Conservation (phyloP, 2,113 vertebrate genomes). For the Acanthisitta chloris region DNA sequence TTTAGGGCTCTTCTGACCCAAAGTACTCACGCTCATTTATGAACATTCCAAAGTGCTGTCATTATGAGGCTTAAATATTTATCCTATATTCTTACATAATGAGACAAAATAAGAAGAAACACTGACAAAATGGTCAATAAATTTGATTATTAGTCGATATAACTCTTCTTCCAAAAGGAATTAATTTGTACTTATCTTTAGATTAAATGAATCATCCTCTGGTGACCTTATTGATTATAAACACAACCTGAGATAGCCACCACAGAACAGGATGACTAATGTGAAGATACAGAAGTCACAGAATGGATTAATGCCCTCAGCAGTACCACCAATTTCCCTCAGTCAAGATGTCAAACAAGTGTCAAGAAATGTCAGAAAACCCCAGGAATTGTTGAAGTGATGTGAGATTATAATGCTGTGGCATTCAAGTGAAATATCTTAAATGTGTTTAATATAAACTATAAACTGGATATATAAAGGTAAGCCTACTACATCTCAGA, state of each 20-base stretch:
- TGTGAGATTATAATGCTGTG: neutral
- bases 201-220: neutral
- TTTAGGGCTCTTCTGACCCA: neutral
- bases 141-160: neutral
- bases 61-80: neutral
- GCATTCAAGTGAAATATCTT: neutral
- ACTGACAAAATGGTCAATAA: neutral
- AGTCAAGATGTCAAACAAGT: neutral
- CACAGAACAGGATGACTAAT: neutral
- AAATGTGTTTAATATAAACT: neutral
- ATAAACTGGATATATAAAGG: neutral
- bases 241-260: neutral
- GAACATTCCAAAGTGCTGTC: neutral
- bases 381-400: neutral
- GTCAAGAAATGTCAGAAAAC: neutral
- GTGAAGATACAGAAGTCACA: neutral
- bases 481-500: neutral
- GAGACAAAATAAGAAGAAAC: neutral
- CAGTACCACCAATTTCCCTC: neutral
- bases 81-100: neutral
- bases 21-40: neutral
- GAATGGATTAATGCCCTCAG: neutral
- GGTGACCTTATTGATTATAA: neutral
- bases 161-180: neutral
- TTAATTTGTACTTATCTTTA: neutral